Percentiles rank a stretch among this genome's conserved stretches.
Conservation (phyloP, 2,113 vertebrate species). For the Orthochromis malagaraziensis region DNA sequence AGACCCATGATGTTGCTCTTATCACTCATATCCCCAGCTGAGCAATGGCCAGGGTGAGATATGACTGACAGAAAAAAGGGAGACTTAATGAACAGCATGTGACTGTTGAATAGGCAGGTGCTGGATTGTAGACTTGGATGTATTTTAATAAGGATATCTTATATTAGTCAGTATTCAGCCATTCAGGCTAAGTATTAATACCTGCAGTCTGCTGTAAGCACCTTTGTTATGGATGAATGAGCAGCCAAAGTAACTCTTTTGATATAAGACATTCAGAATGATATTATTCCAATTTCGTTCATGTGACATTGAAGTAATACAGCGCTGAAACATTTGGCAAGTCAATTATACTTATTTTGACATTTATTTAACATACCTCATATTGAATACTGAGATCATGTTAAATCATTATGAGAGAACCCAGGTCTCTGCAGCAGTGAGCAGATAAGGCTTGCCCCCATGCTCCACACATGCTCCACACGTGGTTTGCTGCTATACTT, state of each 20-base stretch:
- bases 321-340: neutral
- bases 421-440: neutral
- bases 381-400: neutral
- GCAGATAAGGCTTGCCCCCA: neutral
- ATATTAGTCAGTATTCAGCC: constrained; percentile 41
- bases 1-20: constrained; percentile 45
- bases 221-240: constrained; percentile 43
- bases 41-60: constrained; percentile 55
- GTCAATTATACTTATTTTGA: neutral
- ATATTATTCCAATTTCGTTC: neutral
- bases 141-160: constrained; percentile 60
- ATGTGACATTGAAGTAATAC: neutral
- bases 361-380: neutral
- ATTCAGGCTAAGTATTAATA: constrained; percentile 49
- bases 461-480: neutral
- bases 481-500: neutral
- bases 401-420: neutral
- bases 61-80: constrained; percentile 53
- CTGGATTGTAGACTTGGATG: constrained; percentile 31
- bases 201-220: constrained; percentile 2
- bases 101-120: constrained; percentile 54
- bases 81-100: constrained; percentile 60
- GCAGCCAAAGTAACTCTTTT: constrained; percentile 6
- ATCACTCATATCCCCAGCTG: constrained; percentile 54
- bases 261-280: neutral